These are phyloP conservation scores for Podarcis siculus DNA, from an alignment of 2,797 vertebrate species.

Conservation along the genomic window DNA sequence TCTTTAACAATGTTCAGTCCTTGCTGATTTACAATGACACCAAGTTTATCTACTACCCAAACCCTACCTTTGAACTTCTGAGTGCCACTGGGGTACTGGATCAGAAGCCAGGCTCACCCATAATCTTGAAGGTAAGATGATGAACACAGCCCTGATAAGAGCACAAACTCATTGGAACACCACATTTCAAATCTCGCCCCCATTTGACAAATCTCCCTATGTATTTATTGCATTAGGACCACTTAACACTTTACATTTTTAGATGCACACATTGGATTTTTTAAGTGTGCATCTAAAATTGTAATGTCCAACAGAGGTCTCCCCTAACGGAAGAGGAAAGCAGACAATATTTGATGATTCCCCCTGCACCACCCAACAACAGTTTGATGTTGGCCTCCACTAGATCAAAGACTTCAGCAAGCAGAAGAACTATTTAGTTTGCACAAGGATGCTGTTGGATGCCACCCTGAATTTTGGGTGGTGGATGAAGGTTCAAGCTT, in stretches of 20 bases:
- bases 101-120: conserved; percentile 96
- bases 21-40: conserved; percentile 96
- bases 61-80: conserved; percentile 94
- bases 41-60: conserved; percentile 96
- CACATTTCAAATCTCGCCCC: neutral
- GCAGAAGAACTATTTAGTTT: too few species aligned
- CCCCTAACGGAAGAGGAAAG: too few species aligned
- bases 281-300: neutral
- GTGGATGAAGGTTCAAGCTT: too few species aligned
- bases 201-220: neutral
- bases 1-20: conserved; percentile 97
- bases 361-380: too few species aligned
- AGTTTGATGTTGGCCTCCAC: too few species aligned
- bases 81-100: conserved; percentile 90
- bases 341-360: too few species aligned
- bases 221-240: neutral
- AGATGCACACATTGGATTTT: neutral
- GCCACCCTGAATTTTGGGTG: too few species aligned
- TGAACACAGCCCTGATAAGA: neutral
- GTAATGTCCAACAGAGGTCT: neutral
- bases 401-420: too few species aligned
- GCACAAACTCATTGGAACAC: neutral
- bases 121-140: conserved; percentile 92
- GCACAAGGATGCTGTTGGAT: too few species aligned
- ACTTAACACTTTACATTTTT: neutral